Evolutionary conservation across 2,797 vertebrate genomes (phyloP), one percentile per base, ranked within the genome.

Genomic region (Sphenopsis melanotis): DNA sequence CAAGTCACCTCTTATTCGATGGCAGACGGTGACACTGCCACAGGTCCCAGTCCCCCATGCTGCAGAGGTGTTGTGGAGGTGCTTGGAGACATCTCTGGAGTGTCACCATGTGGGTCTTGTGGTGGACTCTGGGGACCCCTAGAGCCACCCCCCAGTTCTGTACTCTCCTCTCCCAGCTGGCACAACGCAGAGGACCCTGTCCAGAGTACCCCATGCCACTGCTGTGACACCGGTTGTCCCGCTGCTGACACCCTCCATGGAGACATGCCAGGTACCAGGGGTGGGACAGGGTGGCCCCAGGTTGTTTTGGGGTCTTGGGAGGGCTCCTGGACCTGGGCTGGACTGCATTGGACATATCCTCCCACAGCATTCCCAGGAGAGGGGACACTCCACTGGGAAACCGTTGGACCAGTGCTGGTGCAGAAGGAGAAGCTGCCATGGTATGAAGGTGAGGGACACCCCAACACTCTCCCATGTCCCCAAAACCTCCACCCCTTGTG

Each of bases 221-320:
- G 98, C 96, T 98, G 98, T 86, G 97, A 97, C 13, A 91, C 91
- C 0, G 36, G 61, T 50, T 99, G 98, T 95, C 44, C 72, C 0
- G 6, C 11, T 17, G 34, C 23, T 50, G 70, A n/a, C 47, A 41
- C 37, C 16, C 8, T 55, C 39, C 6, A 6, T 1, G 6, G 56
- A 63, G 52, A 86, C 21, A 23, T 4, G 15, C n/a, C 83, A 91
- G 92, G 85, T 91, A 93, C 34, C 0, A 0, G 50, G 22, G 32
- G 11, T 14, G n/a, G 76, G 64, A 21, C 9, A 52, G 6, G 34
- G 12, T 72, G 42, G 37, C 13, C 53, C 15, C 34, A 12, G 0
- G 1, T 34, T 57, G 15, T 21, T 55, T 6, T 46, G 44, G 57
- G 57, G 16, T 34, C 30, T 37, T 9, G 26, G 15, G 23, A 24